A percentile compares a stretch with the other conserved stretches of the same genome.
Evolutionary conservation across 2,888 invertebrate genomes (phyloP).

Genomic region (Dynastes tityus): DNA sequence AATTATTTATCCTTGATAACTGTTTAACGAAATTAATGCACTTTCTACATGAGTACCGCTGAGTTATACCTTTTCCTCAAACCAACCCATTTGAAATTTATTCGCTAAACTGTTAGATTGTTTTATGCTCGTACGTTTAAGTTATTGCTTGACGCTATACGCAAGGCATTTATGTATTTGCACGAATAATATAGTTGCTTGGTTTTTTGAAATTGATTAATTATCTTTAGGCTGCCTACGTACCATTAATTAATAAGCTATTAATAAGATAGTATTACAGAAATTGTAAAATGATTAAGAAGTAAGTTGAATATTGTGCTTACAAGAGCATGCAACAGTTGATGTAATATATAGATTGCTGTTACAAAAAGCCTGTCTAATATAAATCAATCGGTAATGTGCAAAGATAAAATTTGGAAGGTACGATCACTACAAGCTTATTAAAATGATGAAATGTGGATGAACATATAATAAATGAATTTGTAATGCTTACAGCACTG

Average conservation of each 20-base stretch:
- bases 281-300: too few species aligned
- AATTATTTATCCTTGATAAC: slow-evolving; percentile 35
- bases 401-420: too few species aligned
- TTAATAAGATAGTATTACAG: not conserved
- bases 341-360: too few species aligned
- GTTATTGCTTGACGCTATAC: slow-evolving; percentile 18
- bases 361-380: too few species aligned
- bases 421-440: too few species aligned
- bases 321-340: too few species aligned
- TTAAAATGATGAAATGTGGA: too few species aligned
- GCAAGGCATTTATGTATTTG: not conserved
- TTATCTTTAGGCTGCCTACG: not conserved
- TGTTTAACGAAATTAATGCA: slow-evolving; percentile 38
- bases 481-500: too few species aligned
- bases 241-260: not conserved
- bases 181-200: not conserved
- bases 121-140: slow-evolving; percentile 12
- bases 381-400: too few species aligned
- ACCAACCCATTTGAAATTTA: slow-evolving; percentile 31
- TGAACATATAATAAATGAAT: too few species aligned
- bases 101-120: slow-evolving; percentile 27
- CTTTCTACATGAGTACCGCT: slow-evolving; percentile 16
- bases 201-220: slow-evolving; percentile 17
- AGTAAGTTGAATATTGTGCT: too few species aligned
- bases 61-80: slow-evolving; percentile 33